Conservation (phyloP, 2,797 vertebrate genomes). For the Pseudotriccus pelzelni region DNA sequence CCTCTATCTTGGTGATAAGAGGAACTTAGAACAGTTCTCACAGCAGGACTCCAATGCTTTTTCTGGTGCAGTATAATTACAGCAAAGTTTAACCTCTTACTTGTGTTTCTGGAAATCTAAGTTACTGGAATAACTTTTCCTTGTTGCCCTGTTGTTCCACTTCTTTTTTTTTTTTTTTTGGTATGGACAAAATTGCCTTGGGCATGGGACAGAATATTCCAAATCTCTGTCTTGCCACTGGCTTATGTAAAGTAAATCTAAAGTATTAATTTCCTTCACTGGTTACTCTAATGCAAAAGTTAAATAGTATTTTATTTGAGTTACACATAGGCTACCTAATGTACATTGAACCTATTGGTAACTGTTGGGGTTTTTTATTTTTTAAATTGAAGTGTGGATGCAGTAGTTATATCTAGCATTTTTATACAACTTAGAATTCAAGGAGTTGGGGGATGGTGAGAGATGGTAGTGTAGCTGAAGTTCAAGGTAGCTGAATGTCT, state of each 20-base stretch:
- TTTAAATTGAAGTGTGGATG: background rate
- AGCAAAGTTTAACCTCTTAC: background rate
- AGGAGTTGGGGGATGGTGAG: accelerated
- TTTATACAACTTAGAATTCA: background rate
- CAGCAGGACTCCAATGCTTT: background rate
- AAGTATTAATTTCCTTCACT: background rate
- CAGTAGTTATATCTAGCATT: background rate
- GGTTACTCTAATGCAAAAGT: background rate
- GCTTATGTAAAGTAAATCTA: background rate
- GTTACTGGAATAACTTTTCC: slow-evolving; percentile 17
- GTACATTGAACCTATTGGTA: background rate
- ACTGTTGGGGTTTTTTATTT: background rate
- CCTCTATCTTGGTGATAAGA: background rate
- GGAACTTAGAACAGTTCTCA: background rate
- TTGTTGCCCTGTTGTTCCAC: background rate
- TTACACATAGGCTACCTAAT: background rate
- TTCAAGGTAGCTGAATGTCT: background rate
- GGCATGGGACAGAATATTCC: background rate
- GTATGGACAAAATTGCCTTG: background rate
- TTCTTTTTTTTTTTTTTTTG: background rate
- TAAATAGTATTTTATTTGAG: background rate
- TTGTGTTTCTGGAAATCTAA: slow-evolving; percentile 30
- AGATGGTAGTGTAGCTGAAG: background rate
- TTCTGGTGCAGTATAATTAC: slow-evolving; percentile 41
- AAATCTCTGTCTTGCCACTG: background rate